phyloP scores from a whole-genome alignment of 2,113 vertebrate genomes.

The Pelecanoides urinatrix region DNA sequence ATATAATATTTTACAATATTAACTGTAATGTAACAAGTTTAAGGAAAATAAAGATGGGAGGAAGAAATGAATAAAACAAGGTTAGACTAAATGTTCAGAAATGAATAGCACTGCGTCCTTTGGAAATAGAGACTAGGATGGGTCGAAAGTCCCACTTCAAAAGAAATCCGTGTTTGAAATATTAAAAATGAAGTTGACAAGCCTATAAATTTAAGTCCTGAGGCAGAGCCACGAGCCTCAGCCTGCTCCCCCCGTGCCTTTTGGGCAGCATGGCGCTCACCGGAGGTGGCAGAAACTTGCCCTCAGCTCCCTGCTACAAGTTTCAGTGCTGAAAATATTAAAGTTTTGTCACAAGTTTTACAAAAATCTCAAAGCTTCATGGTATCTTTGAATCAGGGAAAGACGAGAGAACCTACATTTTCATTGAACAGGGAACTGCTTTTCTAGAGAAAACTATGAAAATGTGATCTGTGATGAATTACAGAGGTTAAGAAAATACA shows the following conservation, averaged over 20 bases:
- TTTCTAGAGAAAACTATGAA: background rate
- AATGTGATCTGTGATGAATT: background rate
- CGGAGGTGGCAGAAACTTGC: background rate
- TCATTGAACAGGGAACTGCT: background rate
- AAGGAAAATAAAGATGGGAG: background rate
- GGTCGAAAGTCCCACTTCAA: background rate
- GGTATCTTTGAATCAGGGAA: background rate
- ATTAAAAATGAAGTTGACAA: background rate
- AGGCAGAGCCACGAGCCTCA: background rate
- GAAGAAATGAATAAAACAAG: background rate
- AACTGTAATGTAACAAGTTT: background rate
- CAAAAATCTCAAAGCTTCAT: background rate
- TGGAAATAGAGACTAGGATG: background rate
- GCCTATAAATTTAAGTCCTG: background rate
- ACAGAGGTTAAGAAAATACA: conserved; percentile 32
- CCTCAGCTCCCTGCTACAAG: background rate
- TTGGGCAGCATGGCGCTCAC: background rate
- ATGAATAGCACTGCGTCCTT: background rate
- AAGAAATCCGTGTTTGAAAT: background rate
- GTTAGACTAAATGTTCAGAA: background rate
- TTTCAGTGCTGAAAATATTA: background rate
- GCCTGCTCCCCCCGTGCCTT: background rate
- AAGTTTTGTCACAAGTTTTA: background rate
- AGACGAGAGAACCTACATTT: background rate
- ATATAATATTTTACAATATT: background rate